Percentiles rank a stretch among this genome's conserved stretches.
Conservation (phyloP, 2,797 vertebrate genomes). For the Eptatretus atami region DNA sequence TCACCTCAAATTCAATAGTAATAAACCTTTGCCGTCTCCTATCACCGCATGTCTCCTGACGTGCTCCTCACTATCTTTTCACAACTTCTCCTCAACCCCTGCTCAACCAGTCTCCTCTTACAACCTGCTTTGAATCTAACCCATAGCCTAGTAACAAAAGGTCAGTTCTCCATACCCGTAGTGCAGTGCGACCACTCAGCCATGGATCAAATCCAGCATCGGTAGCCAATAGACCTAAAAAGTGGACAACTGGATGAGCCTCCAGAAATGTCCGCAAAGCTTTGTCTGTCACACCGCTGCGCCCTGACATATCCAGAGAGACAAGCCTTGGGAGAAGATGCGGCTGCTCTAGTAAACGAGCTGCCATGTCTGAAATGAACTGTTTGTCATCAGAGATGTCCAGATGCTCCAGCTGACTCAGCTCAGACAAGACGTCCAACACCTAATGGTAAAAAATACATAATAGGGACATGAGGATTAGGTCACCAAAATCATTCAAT, state of each 20-base stretch:
- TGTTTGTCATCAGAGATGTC: conserved; percentile 98
- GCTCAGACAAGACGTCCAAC: conserved; percentile 36
- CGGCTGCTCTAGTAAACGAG: conserved; percentile 51
- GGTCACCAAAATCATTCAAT: too few relatives aligned
- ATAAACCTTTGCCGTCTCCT: too few relatives aligned
- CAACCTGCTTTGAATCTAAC: too few relatives aligned
- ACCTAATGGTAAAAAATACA: conserved; percentile 12
- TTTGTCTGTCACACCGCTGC: conserved; percentile 65
- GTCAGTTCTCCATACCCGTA: conserved; percentile 29
- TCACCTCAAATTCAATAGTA: too few relatives aligned
- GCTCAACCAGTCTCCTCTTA: too few relatives aligned
- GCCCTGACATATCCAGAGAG: conserved; percentile 71
- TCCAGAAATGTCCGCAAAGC: conserved; percentile 52
- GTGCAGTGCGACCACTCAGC: conserved; percentile 51
- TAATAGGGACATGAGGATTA: too few relatives aligned
- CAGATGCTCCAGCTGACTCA: conserved; percentile 37
- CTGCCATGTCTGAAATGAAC: conserved; percentile 85
- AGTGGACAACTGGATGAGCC: conserved; percentile 69
- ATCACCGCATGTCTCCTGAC: too few relatives aligned
- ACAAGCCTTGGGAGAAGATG: conserved; percentile 49
- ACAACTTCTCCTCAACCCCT: too few relatives aligned
- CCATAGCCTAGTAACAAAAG: not conserved
- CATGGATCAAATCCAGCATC: conserved; percentile 82
- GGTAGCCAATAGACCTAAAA: conserved; percentile 68
- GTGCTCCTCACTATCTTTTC: too few relatives aligned